Base-by-base conservation (phyloP, 1,140 invertebrate species). In the Penaeus indicus region DNA sequence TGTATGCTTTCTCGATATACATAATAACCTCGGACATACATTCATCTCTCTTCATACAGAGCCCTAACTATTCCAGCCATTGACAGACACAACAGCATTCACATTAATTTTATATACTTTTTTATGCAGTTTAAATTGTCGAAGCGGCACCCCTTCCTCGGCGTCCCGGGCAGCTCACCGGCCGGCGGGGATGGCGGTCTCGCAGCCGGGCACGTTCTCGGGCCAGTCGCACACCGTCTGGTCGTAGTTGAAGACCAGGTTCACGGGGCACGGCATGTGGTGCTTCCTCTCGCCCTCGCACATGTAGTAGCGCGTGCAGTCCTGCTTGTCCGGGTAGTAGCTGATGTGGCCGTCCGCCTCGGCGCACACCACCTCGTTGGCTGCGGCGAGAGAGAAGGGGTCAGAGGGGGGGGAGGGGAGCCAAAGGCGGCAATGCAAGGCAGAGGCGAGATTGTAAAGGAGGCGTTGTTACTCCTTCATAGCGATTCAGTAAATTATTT, bases 251-350 rank as follows among this genome's bases (percentile, higher is more conserved):
- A 98, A 98, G 0, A 98, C 97, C 47, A 98, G 94, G 92, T 98
- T 97, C n/a, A 95, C 95, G 1, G 97, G 97, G 92, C 97, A 98
- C n/a, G 97, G 97, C 97, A 98, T 98, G 93, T 98, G 97, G 92
- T 98, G 97, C 92, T 97, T 97, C n/a, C 97, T 89, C 85, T 93
- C 97, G 18, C 97, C 97, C 94, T 98, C 97, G 92, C 97, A 98
- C 97, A 98, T 98, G 93, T 97, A 98, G 92, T 98, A 98, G 94
- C 96, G 96, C 42, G 96, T 97, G 93, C 97, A 98, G 92, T 98
- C 97, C 25, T 95, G 95, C 92, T 97, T 97, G 92, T 98, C 97
- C 13, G 95, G 94, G 92, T 98, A 97, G 93, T 98, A 98, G 85
- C 96, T 97, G 81, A 98, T 98, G 92, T 98, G 97, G 32, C 97